Conservation (phyloP, 2,113 vertebrate species). For the human region DNA sequence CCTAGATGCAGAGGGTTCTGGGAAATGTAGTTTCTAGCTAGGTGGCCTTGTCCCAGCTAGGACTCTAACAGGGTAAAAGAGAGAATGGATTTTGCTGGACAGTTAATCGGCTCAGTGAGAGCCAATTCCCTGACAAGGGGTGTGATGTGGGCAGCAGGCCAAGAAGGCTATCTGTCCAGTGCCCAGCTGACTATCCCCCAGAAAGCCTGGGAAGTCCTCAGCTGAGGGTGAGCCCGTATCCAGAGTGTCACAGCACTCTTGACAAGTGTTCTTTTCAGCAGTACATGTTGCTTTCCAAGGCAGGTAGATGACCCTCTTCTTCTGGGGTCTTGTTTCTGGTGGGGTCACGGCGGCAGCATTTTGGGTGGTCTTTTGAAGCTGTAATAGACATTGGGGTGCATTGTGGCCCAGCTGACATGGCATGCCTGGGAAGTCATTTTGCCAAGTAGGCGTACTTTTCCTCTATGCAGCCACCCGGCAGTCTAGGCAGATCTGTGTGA, state of each 20-base stretch:
- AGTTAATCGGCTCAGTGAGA: accelerated
- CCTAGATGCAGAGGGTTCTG: too few species aligned
- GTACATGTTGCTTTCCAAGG: accelerated
- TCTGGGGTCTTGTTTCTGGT: neutral
- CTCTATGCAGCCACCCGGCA: accelerated
- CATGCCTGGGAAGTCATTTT: neutral
- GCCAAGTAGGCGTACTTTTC: accelerated
- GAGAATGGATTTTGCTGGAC: neutral
- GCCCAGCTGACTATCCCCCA: accelerated
- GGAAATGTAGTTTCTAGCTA: neutral
- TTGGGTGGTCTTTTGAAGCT: neutral
- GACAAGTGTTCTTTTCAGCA: neutral
- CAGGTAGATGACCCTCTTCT: neutral
- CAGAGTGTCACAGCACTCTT: accelerated
- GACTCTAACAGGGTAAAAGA: accelerated
- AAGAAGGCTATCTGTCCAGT: neutral
- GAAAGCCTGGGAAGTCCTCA: accelerated
- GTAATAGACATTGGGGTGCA: accelerated
- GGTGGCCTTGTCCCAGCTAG: accelerated
- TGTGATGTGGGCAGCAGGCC: neutral
- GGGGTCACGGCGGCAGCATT: neutral
- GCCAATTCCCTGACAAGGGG: neutral
- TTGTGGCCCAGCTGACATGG: accelerated
- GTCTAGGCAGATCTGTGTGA: neutral
- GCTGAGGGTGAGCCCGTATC: neutral